A percentile compares a stretch with the other conserved stretches of the same genome.
Conservation (phyloP, 2,888 invertebrate genomes). For the Timandra comae region DNA sequence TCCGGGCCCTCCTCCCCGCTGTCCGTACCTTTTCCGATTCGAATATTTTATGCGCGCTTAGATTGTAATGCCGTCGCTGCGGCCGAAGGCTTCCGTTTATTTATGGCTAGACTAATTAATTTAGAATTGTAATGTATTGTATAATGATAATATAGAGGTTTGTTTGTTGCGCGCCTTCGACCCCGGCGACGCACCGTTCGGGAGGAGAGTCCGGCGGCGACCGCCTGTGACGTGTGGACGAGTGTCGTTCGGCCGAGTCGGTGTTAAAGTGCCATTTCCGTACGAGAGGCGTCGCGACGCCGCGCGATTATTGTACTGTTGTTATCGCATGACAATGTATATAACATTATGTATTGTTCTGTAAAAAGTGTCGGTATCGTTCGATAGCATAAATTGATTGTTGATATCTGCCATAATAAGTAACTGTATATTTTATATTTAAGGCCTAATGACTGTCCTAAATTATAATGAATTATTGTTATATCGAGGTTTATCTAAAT, state of each 20-base stretch:
- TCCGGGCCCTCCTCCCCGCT: conserved; percentile 21
- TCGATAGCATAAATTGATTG: conserved; percentile 70
- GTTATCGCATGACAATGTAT: conserved; percentile 50
- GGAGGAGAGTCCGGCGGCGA: conserved; percentile 18
- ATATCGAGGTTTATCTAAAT: conserved; percentile 43
- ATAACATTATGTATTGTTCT: conserved; percentile 41
- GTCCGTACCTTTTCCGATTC: conserved; percentile 26
- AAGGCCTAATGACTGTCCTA: conserved; percentile 74
- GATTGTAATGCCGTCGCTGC: conserved; percentile 16
- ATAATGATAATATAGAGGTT: conserved; percentile 27
- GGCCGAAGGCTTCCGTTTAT: conserved; percentile 34
- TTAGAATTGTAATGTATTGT: conserved; percentile 30
- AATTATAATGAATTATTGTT: conserved; percentile 56
- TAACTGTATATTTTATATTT: conserved; percentile 70
- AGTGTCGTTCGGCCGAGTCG: no score
- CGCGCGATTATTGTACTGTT: conserved; percentile 38
- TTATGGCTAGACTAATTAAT: conserved; percentile 47
- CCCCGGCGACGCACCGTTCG: conserved; percentile 13
- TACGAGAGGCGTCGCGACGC: conserved; percentile 26
- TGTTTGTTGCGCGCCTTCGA: conserved; percentile 33
- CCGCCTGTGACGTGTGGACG: conserved; percentile 30
- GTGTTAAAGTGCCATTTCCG: conserved; percentile 48
- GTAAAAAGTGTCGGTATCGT: conserved; percentile 64
- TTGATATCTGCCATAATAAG: conserved; percentile 75
- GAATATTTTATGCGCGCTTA: conserved; percentile 34